Conservation (phyloP, 2,797 vertebrate genomes). For the Halcyon smyrnensis region DNA sequence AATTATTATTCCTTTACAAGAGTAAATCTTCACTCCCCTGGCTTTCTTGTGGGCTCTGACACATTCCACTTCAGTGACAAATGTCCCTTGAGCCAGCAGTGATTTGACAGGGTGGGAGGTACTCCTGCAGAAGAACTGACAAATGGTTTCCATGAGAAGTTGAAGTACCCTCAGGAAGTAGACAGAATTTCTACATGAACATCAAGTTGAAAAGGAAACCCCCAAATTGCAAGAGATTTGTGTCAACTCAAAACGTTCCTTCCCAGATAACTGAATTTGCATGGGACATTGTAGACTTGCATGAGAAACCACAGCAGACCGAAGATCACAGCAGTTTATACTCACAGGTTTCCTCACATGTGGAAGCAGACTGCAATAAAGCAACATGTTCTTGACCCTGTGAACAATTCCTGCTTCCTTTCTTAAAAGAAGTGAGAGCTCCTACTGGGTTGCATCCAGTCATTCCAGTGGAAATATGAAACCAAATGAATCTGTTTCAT, state of each 20-base stretch:
- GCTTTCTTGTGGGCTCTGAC: constrained; percentile 42
- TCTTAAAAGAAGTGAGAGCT: neutral
- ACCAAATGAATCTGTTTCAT: neutral
- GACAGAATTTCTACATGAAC: constrained; percentile 31
- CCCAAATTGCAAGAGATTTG: neutral
- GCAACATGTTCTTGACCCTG: neutral
- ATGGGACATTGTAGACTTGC: neutral
- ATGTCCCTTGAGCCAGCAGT: neutral
- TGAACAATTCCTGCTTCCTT: neutral
- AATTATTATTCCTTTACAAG: constrained; percentile 62
- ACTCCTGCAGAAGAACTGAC: constrained; percentile 5
- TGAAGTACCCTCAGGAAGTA: constrained; percentile 34
- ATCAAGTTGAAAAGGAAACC: neutral
- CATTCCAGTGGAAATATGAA: neutral
- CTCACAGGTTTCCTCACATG: neutral
- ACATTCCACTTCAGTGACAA: constrained; percentile 64
- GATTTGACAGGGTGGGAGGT: neutral
- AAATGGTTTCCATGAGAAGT: constrained; percentile 39
- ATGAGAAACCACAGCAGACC: neutral
- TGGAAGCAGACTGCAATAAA: neutral
- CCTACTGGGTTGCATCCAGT: neutral
- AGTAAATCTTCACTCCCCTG: constrained; percentile 22
- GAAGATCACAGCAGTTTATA: neutral
- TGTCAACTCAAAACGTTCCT: neutral
- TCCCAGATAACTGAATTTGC: neutral